Evolutionary conservation across 2,888 invertebrate genomes (phyloP), one percentile per base, ranked within the genome.

Genomic region (Stratiomys singularior): DNA sequence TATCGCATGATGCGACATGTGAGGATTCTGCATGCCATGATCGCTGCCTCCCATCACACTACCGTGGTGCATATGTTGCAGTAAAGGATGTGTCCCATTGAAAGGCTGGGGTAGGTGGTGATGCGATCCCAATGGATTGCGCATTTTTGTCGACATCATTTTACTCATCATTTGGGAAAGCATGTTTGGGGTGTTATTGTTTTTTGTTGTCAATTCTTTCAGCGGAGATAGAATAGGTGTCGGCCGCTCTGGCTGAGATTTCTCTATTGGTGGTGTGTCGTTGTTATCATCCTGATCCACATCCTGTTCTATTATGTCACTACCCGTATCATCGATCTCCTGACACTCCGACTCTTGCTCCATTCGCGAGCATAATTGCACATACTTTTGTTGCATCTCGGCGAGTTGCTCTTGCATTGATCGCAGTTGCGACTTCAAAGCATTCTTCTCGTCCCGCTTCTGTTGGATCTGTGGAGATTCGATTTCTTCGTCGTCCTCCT

Each of bases 331-430:
- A 82, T 93, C 93, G 66, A 92, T 90, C 84, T 93, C 93, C 82
- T 92, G 91, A 82, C 93, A 92, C 83, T 93, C 93, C 0, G 93
- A 92, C 81, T 92, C 92, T 83, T 93, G 93, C 82, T 95, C 95
- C 91, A 95, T 94, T 82, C 94, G 90, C 83, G 93, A 95, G 85
- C 95, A 94, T 83, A 96, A 88, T 87, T 96, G 94, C 85, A 93
- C 91, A 87, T 96, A 96, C 85, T 96, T 94, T 84, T 96, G 94
- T 88, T 95, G 96, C 93, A 97, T 96, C 85, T 93, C 94, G 13
- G 95, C 95, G 79, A 96, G 88, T 87, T 96, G 95, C 84, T 96
- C 94, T 88, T 96, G 95, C 92, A 97, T 92, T 79, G 93, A 93
- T 83, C 95, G 91, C 83, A 96, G 88, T 87, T 96, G 96, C 79